Evolutionary conservation across 2,113 vertebrate species (phyloP), one percentile per base, ranked within the genome.

Genomic region (Alexandromys fortis): DNA sequence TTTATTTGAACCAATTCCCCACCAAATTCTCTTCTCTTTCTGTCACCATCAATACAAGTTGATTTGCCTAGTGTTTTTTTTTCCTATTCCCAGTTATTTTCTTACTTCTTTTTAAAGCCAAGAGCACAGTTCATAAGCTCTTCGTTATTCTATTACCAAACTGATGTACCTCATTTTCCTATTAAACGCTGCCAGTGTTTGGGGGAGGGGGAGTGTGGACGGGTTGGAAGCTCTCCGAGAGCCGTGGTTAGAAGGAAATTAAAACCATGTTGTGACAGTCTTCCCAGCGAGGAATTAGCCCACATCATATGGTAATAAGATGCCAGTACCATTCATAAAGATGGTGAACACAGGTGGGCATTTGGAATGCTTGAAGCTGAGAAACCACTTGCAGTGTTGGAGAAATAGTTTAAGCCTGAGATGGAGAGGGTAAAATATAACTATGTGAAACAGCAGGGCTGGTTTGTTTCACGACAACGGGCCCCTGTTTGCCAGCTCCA

Each of bases 141-240:
- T 96, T 96, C 70, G 78, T 96, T 96, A 94, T 73, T 68, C 90
- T 55, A 97, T 96, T 92, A 94, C 86, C 89, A 82, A 95, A 96
- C 49, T 42, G 81, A 42, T 96, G 88, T 82, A 61, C 52, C 47
- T 92, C 65, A 81, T 52, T 91, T 92, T 96, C 75, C 86, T 96
- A 93, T 72, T 95, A 90, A 94, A 96, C 55, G 73, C 35, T 33
- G 63, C 38, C 72, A 87, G 10, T 63, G 77, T 85, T 97, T 82
- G 16, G 19, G 35, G 38, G n/a, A 61, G 19, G 17, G 1, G 33
- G 35, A 52, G 38, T 55, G 13, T 96, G 77, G 94, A 95, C 83
- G 76, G 67, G 28, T 89, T 95, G 93, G 90, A 92, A 97, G 85
- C 75, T 88, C 70, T 93, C 42, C 92, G 63, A 75, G 76, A 96